Base-by-base conservation (phyloP, 2,888 invertebrate genomes). In the Hipparchia semele region DNA sequence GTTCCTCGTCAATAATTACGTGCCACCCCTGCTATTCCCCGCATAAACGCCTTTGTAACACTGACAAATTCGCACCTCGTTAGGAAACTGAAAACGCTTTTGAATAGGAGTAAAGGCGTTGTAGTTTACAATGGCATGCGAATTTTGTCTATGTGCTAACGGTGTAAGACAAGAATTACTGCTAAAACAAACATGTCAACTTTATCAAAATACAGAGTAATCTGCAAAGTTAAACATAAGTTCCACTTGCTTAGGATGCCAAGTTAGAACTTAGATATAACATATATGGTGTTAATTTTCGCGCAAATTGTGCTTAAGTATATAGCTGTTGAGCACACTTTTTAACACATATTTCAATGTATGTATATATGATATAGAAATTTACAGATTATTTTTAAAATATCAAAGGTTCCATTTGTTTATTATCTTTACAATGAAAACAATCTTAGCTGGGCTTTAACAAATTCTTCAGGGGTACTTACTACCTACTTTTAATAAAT, bases 1-100 rank as follows among this genome's bases (percentile, higher is more conserved):
- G 13, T 13, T 58, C 58, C 8, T 13, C 58, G 58, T 23, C 13
- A 60, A 9, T 23, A 23, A 33, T 60, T 4, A 39, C 39, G 4
- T 60, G 9, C 59, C 68, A 46, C 68, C 68, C 49, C 68, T 46
- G 68, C 68, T 68, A 49, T 68, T 68, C 68, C 68, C 68, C 68
- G 59, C 59, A 49, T 59, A 46, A 13, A 56, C 49, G 49, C 49
- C 6, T 49, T 49, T 2, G 39, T 39, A 39, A 39, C 39, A 39
- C 5, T 5, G 39, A 39, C 39, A 39, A 4, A 4, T 39, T 39
- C 5, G 39, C 39, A 5, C 5, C 39, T 39, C 3, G 39, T 39
- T 1, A 39, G 5, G 39, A 39, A 39, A 39, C 39, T 39, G 39
- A 39, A 1, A 5, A 5, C 39, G 5, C 39, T 39, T 39, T 39